These are phyloP conservation scores for Crypturellus tataupa DNA, from an alignment of 2,797 vertebrate species.

Conservation along the genomic window DNA sequence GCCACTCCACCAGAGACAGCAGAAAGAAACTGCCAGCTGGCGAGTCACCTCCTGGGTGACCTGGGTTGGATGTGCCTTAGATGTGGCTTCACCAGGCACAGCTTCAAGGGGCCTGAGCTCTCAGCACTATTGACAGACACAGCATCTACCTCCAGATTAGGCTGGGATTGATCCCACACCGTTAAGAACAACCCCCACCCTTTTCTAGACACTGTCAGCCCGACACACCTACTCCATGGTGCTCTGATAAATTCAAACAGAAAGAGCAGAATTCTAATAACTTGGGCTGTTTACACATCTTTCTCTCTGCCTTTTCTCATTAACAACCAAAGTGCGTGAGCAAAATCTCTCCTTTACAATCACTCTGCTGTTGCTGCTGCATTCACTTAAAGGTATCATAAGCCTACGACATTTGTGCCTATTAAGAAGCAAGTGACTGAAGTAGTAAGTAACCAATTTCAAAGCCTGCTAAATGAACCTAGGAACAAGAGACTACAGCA, in stretches of 20 bases:
- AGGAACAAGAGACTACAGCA: neutral
- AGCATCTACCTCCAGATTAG: neutral
- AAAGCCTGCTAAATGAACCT: neutral
- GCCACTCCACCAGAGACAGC: neutral
- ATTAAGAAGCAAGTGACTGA: neutral
- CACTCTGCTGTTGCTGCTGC: constrained; percentile 32
- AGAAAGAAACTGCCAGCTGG: neutral
- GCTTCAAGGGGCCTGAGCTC: neutral
- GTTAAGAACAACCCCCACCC: neutral
- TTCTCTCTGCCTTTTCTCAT: neutral
- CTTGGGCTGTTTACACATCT: neutral
- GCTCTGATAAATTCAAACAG: neutral
- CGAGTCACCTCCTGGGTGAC: neutral
- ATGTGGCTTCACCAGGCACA: neutral
- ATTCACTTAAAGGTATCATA: constrained; percentile 8
- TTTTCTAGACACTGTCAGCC: neutral
- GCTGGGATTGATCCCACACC: neutral
- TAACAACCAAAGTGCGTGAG: constrained; percentile 19
- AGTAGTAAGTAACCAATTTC: constrained; percentile 3
- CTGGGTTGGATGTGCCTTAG: neutral
- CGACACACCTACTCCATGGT: neutral
- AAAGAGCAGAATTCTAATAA: neutral
- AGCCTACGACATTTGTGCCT: neutral
- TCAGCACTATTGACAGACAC: rapidly evolving
- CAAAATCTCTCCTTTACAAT: constrained; percentile 41